Percentiles rank a stretch among this genome's conserved stretches.
These are phyloP conservation scores for Merluccius polli DNA, from an alignment of 2,797 vertebrate species.

Conservation along the genomic window DNA sequence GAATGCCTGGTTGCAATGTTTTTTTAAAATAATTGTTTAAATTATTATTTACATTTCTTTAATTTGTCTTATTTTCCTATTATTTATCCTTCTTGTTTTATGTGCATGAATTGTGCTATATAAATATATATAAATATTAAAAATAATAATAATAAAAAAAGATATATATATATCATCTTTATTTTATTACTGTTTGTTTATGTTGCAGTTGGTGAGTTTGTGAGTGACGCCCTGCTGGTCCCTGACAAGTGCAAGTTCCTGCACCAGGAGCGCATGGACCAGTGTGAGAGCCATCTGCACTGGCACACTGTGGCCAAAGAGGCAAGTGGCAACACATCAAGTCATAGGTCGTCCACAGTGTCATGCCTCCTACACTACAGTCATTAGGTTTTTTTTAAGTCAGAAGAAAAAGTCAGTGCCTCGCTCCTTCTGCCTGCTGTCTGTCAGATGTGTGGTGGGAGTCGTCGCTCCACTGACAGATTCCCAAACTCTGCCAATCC, in stretches of 20 bases:
- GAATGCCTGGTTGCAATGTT: no score
- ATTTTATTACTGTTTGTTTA: not conserved
- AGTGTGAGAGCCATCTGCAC: constrained; percentile 96
- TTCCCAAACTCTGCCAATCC: no score
- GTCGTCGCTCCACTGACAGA: no score
- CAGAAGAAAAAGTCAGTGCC: no score
- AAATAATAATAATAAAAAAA: not conserved
- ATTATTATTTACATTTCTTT: no score
- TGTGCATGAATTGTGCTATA: not conserved
- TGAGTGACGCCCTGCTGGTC: constrained; percentile 94
- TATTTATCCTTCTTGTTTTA: not conserved
- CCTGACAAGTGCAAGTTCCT: constrained; percentile 98
- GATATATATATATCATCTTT: no score
- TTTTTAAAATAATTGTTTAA: no score
- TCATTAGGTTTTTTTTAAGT: no score
- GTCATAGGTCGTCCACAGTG: not conserved
- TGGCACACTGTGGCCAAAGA: constrained; percentile 98
- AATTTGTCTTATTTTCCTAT: no score
- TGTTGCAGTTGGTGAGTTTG: constrained; percentile 91
- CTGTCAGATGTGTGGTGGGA: no score
- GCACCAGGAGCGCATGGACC: constrained; percentile 95
- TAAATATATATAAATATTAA: constrained; percentile 2
- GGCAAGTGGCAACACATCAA: constrained; percentile 65
- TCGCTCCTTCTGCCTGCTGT: no score
- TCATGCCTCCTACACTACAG: no score